phyloP scores from a whole-genome alignment of 2,888 invertebrate genomes.

The Dugesia japonica region DNA sequence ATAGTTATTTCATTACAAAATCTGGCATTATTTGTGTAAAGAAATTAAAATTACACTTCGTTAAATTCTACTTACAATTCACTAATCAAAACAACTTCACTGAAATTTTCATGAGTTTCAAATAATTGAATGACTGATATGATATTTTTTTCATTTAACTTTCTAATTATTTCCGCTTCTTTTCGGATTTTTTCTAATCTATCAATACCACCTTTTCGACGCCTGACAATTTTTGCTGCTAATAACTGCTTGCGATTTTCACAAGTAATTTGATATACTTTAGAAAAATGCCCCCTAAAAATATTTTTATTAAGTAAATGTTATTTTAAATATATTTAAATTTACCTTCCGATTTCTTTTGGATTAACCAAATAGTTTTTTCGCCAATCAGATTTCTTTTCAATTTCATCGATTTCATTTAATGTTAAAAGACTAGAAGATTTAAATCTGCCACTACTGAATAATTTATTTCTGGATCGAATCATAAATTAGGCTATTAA shows the following conservation, averaged over 20 bases:
- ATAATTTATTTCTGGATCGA: background rate
- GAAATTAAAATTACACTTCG: no score
- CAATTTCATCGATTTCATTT: background rate
- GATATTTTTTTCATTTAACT: background rate
- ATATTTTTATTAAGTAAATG: no score
- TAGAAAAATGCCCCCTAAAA: background rate
- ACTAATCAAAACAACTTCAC: constrained; percentile 6
- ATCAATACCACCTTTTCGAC: background rate
- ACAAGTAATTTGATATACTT: background rate
- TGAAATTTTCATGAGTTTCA: background rate
- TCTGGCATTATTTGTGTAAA: no score
- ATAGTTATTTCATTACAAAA: no score
- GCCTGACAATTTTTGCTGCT: background rate
- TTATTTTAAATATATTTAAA: no score
- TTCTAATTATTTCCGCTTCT: background rate
- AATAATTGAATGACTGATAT: background rate
- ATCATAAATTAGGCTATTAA: background rate
- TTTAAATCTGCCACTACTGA: background rate
- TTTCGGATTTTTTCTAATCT: background rate
- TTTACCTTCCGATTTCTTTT: constrained; percentile 14
- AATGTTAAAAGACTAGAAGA: background rate
- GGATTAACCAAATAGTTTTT: background rate
- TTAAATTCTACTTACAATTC: background rate
- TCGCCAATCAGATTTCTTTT: background rate
- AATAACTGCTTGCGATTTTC: background rate